Base-by-base conservation (phyloP, 2,797 vertebrate genomes). In the Protosalanx chinensis region DNA sequence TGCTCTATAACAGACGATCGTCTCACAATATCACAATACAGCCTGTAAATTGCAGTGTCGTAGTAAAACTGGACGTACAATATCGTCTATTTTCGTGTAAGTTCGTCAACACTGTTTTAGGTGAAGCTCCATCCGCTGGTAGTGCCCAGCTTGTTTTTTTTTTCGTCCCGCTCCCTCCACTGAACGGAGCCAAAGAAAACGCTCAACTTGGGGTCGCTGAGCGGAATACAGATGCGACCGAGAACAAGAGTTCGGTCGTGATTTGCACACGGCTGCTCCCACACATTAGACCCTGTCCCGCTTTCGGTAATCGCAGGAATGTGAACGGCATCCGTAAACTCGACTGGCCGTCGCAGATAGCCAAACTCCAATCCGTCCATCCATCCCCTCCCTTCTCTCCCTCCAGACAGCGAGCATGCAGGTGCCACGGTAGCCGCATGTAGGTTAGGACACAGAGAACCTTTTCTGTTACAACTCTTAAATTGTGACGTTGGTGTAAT, bases 171-270 rank as follows among this genome's bases (percentile, higher is more conserved):
- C 18, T 70, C 61, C 33, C 69, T 64, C 61, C 75, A 62, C 37
- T 41, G 41, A 76, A 81, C 74, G 74, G 79, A 86, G 82, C 78
- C 83, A 89, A 85, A 92, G 89, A 89, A 89, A 89, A 88, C 82
- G 89, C 84, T 88, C 85, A 92, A 93, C 85, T 93, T 92, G 86
- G 88, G 86, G 88, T 77, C 90, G 80, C 90, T 93, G 93, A 93
- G 90, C 87, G 79, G 92, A 93, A 93, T 93, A 90, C 90, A 91
- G 91, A 93, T 93, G 90, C 82, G 89, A 76, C 72, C 60, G 78
- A 74, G 88, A 84, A 87, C 85, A 81, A 85, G 82, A 90, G 86
- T 83, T 70, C 73, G 72, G 79, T 83, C 79, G 85, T 82, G 82
- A 90, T 87, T 80, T 82, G 85, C 88, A 87, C 86, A 80, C 60